Conservation (phyloP, 2,113 vertebrate genomes). For the Mellivora capensis region DNA sequence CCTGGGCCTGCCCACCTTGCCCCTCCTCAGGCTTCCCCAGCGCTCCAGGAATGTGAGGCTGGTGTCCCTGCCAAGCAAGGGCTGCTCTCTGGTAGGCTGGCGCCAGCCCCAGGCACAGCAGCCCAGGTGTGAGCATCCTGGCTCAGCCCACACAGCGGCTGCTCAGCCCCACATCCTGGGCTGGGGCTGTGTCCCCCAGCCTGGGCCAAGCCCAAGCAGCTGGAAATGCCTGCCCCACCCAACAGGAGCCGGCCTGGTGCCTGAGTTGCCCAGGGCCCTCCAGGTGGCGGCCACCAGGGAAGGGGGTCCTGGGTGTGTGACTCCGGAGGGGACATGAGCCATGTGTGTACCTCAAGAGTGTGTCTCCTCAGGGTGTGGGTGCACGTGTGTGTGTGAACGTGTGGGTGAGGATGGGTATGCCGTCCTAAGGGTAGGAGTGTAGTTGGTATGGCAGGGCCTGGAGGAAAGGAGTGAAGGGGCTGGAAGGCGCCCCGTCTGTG, state of each 20-base stretch:
- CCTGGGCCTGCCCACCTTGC: background rate
- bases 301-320: background rate
- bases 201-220: background rate
- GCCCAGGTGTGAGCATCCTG: background rate
- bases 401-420: background rate
- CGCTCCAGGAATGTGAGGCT: background rate
- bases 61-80: background rate
- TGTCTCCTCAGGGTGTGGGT: background rate
- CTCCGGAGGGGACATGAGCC: fast-evolving
- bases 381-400: background rate
- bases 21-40: background rate
- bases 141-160: background rate
- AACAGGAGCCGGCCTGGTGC: background rate
- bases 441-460: background rate
- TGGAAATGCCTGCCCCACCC: background rate
- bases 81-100: background rate
- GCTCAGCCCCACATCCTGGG: background rate
- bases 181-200: background rate
- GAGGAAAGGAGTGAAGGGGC: background rate
- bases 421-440: fast-evolving
- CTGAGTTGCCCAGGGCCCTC: background rate
- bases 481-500: fast-evolving
- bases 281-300: background rate
- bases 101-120: constrained; percentile 30
- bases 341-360: fast-evolving